A percentile compares a stretch with the other conserved stretches of the same genome.
Conservation (phyloP, 2,888 invertebrate genomes). For the Tetrapedia diversipes region DNA sequence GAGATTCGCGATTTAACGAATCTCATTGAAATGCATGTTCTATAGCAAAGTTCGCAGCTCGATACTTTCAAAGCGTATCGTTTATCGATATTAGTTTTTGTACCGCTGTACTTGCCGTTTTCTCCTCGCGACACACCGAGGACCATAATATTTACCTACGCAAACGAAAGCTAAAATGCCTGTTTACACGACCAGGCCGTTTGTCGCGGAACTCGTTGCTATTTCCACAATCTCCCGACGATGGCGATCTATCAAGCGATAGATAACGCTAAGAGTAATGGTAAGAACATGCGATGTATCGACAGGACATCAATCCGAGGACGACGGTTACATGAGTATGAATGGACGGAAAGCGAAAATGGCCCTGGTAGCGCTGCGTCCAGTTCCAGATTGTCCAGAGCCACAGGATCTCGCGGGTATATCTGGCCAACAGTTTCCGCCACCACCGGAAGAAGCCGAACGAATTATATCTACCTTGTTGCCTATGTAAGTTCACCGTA, state of each 20-base stretch:
- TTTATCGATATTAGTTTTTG: no score
- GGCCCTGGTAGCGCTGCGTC: conserved; percentile 85
- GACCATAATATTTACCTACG: no score
- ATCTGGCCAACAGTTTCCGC: conserved; percentile 86
- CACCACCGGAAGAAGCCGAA: conserved; percentile 91
- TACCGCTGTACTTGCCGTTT: no score
- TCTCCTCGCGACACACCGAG: no score
- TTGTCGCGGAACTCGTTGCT: no score
- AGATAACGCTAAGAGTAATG: not conserved
- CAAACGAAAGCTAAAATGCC: no score
- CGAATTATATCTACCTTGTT: conserved; percentile 90
- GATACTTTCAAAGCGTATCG: no score
- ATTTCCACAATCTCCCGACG: not conserved
- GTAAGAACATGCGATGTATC: conserved; percentile 16
- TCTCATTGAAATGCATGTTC: not conserved
- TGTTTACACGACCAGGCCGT: no score
- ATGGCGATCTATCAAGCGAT: not conserved
- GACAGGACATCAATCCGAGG: conserved; percentile 91
- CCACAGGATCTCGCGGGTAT: conserved; percentile 82
- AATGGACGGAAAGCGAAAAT: conserved; percentile 92
- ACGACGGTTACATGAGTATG: conserved; percentile 97
- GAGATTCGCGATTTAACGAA: not conserved
- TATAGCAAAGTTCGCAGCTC: no score
- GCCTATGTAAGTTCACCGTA: conserved; percentile 86
- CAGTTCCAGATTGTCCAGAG: conserved; percentile 86